A percentile compares a stretch with the other conserved stretches of the same genome.
These are phyloP conservation scores for Centropyge bicolor DNA, from an alignment of 2,797 vertebrate genomes.

Conservation along the genomic window DNA sequence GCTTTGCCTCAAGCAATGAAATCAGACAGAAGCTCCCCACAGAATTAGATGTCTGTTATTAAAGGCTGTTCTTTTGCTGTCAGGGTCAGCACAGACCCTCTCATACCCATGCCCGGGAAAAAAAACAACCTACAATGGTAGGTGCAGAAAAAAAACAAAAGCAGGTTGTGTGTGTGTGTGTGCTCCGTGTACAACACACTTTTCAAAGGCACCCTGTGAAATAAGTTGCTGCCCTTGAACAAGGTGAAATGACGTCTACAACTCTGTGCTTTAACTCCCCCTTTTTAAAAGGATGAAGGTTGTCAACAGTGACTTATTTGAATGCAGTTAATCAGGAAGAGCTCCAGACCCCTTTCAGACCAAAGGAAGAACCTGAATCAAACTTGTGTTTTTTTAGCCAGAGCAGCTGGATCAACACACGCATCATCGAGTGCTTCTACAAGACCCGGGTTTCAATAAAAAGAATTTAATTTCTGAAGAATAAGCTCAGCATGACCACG, in stretches of 20 bases:
- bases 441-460: not conserved
- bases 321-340: not conserved
- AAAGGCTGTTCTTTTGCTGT: slow-evolving; percentile 82
- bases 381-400: not conserved
- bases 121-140: slow-evolving; percentile 28
- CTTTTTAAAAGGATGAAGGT: not conserved
- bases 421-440: not conserved
- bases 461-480: slow-evolving; percentile 5
- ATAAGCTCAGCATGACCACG: not conserved
- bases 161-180: slow-evolving; percentile 9
- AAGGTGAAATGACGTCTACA: slow-evolving; percentile 41
- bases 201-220: slow-evolving; percentile 43
- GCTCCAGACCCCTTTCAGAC: not conserved
- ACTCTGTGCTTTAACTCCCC: slow-evolving; percentile 20
- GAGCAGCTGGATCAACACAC: not conserved
- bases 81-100: slow-evolving; percentile 78
- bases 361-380: not conserved
- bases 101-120: slow-evolving; percentile 51
- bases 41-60: slow-evolving; percentile 81
- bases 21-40: slow-evolving; percentile 78
- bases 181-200: slow-evolving; percentile 27
- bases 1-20: slow-evolving; percentile 80
- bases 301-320: slow-evolving; percentile 1
- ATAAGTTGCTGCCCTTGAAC: slow-evolving; percentile 52
- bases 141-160: slow-evolving; percentile 29